Evolutionary conservation across 2,888 invertebrate genomes (phyloP), one percentile per base, ranked within the genome.

Genomic region (Pharmacophagus antenor): DNA sequence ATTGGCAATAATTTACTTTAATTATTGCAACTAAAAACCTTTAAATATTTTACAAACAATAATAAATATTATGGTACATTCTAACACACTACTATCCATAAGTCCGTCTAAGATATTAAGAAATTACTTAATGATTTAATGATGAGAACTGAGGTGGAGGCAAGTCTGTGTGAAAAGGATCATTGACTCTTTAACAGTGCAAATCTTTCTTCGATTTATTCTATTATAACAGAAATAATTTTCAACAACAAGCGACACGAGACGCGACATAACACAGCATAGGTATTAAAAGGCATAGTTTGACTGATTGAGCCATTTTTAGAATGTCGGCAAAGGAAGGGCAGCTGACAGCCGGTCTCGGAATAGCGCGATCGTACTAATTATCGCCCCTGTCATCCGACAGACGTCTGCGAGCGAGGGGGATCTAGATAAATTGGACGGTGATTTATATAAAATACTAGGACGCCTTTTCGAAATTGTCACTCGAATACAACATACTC

Each of bases 281-380:
- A 49, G 31, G 12, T 53, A 52, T 42, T 55, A 58, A 41, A 60
- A 63, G 63, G 67, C 74, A 66, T 70, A 69, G 72, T 85, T 87
- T 87, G 86, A 88, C 80, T 84, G 89, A 89, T 90, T 86, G 84
- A 76, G 84, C 87, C 84, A 89, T 85, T 90, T 89, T 88, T 86
- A 88, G 88, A 74, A 72, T 66, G 62, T 73, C 54, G n/a, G 54
- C 62, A 61, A 61, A 70, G 77, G 80, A 80, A 79, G 81, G 83
- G 81, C 74, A 65, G 67, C 57, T 64, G 68, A 60, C 56, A 55
- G 65, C 51, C 63, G 60, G 66, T 72, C 80, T 72, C 79, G 70
- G 79, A 87, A 89, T 88, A 88, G 85, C 84, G 72, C 77, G 79
- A 84, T 81, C 82, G 74, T 76, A 81, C 86, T 84, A 85, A 84